These are phyloP conservation scores for Agrochola litura DNA, from an alignment of 2,888 invertebrate species.

Conservation along the genomic window DNA sequence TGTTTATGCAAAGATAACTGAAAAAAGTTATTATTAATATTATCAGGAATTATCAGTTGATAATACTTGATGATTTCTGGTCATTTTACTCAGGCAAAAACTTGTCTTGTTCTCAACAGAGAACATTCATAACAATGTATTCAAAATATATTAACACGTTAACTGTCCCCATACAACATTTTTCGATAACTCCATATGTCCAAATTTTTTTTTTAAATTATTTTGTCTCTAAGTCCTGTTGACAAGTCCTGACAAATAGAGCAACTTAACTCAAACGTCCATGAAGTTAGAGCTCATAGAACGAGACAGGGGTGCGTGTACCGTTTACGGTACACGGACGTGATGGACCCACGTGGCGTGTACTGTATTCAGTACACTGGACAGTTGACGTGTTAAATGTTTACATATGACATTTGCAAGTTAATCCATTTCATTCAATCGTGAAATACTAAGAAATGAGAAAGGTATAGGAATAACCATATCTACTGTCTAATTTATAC, in stretches of 20 bases:
- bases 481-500: constrained; percentile 71
- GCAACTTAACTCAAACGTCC: no score
- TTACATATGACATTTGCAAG: background rate
- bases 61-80: constrained; percentile 8
- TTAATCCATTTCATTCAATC: background rate
- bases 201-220: no score
- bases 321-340: no score
- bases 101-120: background rate
- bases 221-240: no score
- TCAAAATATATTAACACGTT: background rate
- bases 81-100: background rate
- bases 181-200: no score
- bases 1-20: background rate
- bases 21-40: background rate
- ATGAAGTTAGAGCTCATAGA: no score
- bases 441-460: background rate
- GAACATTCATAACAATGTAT: background rate
- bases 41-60: constrained; percentile 19
- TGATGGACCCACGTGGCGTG: no score
- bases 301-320: no score
- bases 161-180: no score
- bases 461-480: background rate
- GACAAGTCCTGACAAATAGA: no score
- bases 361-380: no score
- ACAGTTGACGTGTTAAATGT: no score